Evolutionary conservation across 2,113 vertebrate species (phyloP), one percentile per base, ranked within the genome.

Genomic region (Hypomesus transpacificus): DNA sequence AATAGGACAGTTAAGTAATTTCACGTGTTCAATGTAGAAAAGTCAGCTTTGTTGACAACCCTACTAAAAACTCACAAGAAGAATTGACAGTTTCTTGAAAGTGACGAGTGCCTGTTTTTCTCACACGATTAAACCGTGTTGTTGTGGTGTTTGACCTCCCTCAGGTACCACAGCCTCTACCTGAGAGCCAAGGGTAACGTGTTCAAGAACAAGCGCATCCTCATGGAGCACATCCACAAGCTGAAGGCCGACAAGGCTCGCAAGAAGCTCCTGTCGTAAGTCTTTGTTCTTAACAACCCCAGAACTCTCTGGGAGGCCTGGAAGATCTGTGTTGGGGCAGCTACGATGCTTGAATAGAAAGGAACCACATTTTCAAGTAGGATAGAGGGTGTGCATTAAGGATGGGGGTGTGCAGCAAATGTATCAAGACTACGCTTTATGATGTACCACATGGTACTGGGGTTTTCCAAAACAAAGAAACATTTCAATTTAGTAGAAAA

Each of bases 221-320:
- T 99, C 24, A 99, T 99, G 96, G 97, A 99, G 80, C 97, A 99
- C 91, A 99, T 99, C 83, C 97, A 99, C 91, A 99, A 99, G 78
- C 93, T 99, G 82, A 98, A 99, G 94, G 97, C 97, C 0, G 97
- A 99, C 82, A 98, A 98, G 70, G 96, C 97, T 81, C 97, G 97
- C 92, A 99, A 96, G 95, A 99, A 99, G 94, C 95, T 99, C 58
- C 84, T 99, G 90, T 90, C 96, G 96, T 98, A 91, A 96, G 97
- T 94, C 14, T n/a, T 46, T 16, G 14, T 17, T n/a, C 63, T 46
- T 8, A 5, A 20, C 7, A 16, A 1, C 4, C 61, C 17, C n/a
- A 7, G 1, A 28, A 26, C 14, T 61, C 13, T 8, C 61, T 16
- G 24, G 9, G 9, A 46, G 8, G 18, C n/a, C 18, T 8, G 46